These are phyloP conservation scores for Aptenodytes forsteri DNA, from an alignment of 2,113 vertebrate species.

Conservation along the genomic window DNA sequence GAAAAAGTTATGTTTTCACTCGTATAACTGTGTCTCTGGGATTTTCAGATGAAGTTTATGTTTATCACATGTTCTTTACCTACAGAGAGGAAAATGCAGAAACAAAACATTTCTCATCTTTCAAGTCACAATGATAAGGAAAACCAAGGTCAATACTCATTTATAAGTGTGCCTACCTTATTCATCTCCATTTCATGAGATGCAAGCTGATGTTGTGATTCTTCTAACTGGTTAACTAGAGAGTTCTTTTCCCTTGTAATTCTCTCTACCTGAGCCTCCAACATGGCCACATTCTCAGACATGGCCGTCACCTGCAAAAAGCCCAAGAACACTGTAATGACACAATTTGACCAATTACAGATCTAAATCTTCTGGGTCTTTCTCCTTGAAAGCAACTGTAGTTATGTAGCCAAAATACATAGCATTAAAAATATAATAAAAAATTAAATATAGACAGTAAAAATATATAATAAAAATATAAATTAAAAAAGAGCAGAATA, in stretches of 20 bases:
- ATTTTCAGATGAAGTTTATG: background rate
- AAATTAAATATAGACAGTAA: background rate
- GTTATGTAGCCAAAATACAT: background rate
- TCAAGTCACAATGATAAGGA: background rate
- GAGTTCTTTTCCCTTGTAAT: constrained; percentile 81
- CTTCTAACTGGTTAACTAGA: constrained; percentile 82
- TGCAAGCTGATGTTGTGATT: constrained; percentile 76
- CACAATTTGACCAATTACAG: background rate
- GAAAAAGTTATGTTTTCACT: background rate
- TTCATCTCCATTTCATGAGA: constrained; percentile 80
- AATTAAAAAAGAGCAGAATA: background rate
- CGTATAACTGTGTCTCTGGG: background rate
- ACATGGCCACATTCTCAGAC: constrained; percentile 80
- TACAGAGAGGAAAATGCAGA: background rate
- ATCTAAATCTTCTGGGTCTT: background rate
- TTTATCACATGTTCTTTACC: background rate
- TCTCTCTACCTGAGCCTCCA: constrained; percentile 82
- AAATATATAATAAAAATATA: background rate
- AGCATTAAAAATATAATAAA: background rate
- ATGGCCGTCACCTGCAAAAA: constrained; percentile 78
- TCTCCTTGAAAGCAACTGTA: background rate
- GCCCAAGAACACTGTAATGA: background rate
- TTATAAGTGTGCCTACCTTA: constrained; percentile 73
- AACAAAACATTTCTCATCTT: background rate
- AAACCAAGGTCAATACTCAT: background rate